Percentiles rank a stretch among this genome's conserved stretches.
Conservation (phyloP, 2,888 invertebrate species). For the Noctua janthe region DNA sequence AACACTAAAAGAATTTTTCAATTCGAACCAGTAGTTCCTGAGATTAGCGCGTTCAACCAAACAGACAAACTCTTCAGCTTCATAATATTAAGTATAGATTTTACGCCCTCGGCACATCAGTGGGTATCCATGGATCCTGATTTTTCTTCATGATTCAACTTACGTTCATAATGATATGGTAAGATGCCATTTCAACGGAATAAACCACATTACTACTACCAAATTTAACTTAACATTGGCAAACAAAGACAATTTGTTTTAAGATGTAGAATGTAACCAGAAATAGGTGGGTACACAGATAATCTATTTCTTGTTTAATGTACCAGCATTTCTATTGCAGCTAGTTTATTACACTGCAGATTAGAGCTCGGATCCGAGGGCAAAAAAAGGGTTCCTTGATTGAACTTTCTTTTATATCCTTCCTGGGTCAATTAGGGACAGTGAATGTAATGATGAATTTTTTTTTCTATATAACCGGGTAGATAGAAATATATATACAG, state of each 20-base stretch:
- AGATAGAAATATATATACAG: background rate
- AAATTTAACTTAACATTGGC: background rate
- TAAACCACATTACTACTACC: background rate
- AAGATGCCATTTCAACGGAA: background rate
- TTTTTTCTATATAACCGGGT: background rate
- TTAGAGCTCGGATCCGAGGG: constrained; percentile 18
- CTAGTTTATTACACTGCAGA: constrained; percentile 17
- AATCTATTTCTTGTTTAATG: constrained; percentile 4
- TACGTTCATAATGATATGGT: background rate
- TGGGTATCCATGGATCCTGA: background rate
- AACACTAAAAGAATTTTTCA: no score
- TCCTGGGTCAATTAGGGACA: constrained; percentile 35
- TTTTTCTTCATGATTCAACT: background rate
- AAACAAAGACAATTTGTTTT: background rate
- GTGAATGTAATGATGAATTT: constrained; percentile 14
- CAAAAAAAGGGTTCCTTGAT: constrained; percentile 52
- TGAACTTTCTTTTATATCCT: constrained; percentile 47
- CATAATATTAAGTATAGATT: no score
- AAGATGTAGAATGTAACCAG: background rate
- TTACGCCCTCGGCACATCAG: background rate
- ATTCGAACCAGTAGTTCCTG: no score
- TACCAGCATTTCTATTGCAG: background rate
- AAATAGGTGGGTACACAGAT: background rate
- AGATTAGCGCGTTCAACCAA: no score
- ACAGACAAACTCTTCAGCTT: no score